Base-by-base conservation (phyloP, 2,113 vertebrate genomes). In the Todiramphus saurophagus region DNA sequence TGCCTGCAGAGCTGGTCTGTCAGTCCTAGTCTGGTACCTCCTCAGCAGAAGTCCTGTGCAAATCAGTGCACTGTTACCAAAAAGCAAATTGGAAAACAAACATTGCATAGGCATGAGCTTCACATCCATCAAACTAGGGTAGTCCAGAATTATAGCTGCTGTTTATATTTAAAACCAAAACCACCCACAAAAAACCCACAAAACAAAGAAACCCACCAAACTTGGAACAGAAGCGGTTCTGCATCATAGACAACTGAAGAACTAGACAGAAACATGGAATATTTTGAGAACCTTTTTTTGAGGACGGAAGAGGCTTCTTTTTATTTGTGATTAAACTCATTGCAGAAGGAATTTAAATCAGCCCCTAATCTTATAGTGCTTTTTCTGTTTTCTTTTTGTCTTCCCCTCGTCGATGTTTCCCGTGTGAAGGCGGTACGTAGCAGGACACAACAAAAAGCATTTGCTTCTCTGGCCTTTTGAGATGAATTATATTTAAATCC, bases 381-480 rank as follows among this genome's bases (percentile, higher is more conserved):
- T 73, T 43, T 91, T 44, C 60, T 13, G 69, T 25, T 11, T 33
- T 50, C 60, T 77, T 76, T 91, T 86, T 46, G 28, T 63, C 13
- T 78, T 69, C 55, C 35, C 7, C 17, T 81, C 91, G 80, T 59
- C 51, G 82, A 81, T n/a, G 80, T 51, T 95, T 87, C n/a, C 44
- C 14, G 77, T 82, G 70, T 63, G 83, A 92, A 90, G 85, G 93
- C 89, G 25, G 6, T 48, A 51, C 3, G 19, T 56, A 90, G 82
- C 75, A 90, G 93, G 91, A 73, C 46, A 41, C 58, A 88, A 92
- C 60, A 62, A 87, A 51, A 93, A 93, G n/a, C 72, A 81, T 69
- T 96, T 85, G 48, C 58, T 90, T 96, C 86, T 95, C 16, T 30
- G 23, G 30, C 37, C 79, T 95, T 94, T 91, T 93, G 91, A 95